Conservation (phyloP, 1,140 invertebrate genomes). For the Holcopasites calliopsidis region DNA sequence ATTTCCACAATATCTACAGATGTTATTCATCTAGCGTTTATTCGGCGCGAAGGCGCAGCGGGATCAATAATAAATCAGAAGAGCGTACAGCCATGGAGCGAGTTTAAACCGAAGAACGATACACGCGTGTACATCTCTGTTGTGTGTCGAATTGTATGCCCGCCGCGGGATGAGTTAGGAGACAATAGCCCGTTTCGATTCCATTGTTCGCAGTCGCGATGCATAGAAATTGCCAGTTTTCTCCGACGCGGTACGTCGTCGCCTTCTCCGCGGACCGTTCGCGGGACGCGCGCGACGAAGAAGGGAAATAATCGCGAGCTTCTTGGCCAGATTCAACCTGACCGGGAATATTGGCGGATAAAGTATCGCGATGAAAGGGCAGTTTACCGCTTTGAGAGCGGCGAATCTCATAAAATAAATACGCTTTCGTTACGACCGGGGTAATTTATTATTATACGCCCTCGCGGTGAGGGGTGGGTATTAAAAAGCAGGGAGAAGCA, state of each 20-base stretch:
- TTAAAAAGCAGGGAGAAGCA: conserved; percentile 34
- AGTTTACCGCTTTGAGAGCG: conserved; percentile 24
- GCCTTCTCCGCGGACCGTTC: background rate
- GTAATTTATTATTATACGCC: conserved; percentile 43
- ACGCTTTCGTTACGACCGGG: conserved; percentile 28
- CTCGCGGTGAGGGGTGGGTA: background rate
- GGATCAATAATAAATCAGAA: conserved; percentile 51
- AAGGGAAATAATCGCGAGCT: background rate
- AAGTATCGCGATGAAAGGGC: conserved; percentile 38
- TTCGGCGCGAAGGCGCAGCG: conserved; percentile 34
- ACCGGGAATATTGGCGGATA: conserved; percentile 34
- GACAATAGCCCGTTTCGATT: conserved; percentile 27
- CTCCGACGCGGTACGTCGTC: too few species aligned
- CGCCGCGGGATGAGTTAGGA: background rate
- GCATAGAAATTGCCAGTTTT: conserved; percentile 17
- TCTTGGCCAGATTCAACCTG: conserved; percentile 12
- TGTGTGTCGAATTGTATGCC: background rate
- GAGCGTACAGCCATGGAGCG: conserved; percentile 8
- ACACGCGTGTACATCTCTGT: conserved; percentile 6
- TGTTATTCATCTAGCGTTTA: too few species aligned
- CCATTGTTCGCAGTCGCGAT: conserved; percentile 9
- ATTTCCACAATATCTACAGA: too few species aligned
- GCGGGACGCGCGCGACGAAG: too few species aligned
- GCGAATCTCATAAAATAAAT: conserved; percentile 41
- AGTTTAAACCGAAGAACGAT: conserved; percentile 2